phyloP scores from a whole-genome alignment of 2,113 vertebrate genomes.

The Neoarius graeffei region DNA sequence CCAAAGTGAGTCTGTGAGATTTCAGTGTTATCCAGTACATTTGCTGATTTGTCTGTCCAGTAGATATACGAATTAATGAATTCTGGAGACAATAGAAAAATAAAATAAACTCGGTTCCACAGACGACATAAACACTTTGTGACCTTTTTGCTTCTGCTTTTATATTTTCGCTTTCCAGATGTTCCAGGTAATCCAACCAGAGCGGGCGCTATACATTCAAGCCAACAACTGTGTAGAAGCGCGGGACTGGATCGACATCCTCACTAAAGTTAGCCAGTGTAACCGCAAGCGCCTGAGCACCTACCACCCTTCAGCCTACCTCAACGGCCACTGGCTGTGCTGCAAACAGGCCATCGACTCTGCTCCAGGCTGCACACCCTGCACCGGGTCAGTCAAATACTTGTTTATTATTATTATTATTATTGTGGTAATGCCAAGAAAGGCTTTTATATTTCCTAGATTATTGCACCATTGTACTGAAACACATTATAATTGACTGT shows the following conservation, averaged over 20 bases:
- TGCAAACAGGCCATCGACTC: constrained; percentile 86
- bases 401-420: neutral
- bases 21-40: neutral
- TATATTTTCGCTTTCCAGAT: constrained; percentile 74
- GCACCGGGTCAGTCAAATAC: constrained; percentile 82
- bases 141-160: neutral
- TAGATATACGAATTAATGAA: neutral
- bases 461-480: neutral
- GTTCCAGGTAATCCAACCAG: constrained; percentile 98
- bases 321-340: constrained; percentile 97
- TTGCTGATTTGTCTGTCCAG: neutral
- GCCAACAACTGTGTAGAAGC: constrained; percentile 98
- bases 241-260: constrained; percentile 95
- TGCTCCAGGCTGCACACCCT: constrained; percentile 88
- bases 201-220: constrained; percentile 96
- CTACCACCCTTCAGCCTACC: constrained; percentile 95
- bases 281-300: constrained; percentile 93
- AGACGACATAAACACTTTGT: neutral
- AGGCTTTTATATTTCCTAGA: neutral
- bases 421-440: neutral
- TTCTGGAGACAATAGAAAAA: neutral
- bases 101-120: neutral
- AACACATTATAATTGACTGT: neutral
- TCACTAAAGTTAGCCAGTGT: constrained; percentile 97
- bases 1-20: neutral